Evolutionary conservation across 2,888 invertebrate genomes (phyloP), one percentile per base, ranked within the genome.

Genomic region (Congeria kusceri): DNA sequence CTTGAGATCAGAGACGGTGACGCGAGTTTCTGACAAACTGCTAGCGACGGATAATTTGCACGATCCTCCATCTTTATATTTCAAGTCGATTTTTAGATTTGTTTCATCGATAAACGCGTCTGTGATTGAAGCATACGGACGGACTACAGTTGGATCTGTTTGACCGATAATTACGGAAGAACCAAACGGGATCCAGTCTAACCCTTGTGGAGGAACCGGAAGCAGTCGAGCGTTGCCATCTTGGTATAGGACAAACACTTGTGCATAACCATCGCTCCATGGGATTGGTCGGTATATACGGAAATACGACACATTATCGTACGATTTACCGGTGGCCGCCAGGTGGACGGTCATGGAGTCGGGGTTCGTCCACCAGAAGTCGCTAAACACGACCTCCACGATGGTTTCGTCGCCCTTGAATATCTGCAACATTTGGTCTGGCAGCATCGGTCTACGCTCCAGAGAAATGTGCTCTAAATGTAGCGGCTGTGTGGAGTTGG

Each of bases 131-230:
- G 87, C 85, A 39, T 84, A 84, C 15, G 89, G 89, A 61, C 89
- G 69, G 18, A 86, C 80, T 25, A 78, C 84, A 49, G 85, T 83
- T 3, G 84, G 77, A 23, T 87, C 81, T 7, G 87, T 83, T 67
- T 88, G 88, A 9, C 89, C 89, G 62, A 89, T 75, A 18, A 89
- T 88, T 2, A 89, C 85, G 9, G 89, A 89, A 0, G 89, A 86
- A 32, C 89, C 89, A 53, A 89, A 89, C 15, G 89, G 89, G 20
- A 87, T 88, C 89, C 89, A 89, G 44, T 89, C 88, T 9, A 87
- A 57, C n/a, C 86, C 86, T 59, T 85, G 82, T 0, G 89, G 88
- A 7, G 89, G 84, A n/a, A 86, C 79, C 20, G 87, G 87, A 15
- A 89, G 79, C 5, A 88, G 64, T 27, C 89, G 84, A 4, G 81